Conservation (phyloP, 2,797 vertebrate species). For the Brachyrhaphis roseni region DNA sequence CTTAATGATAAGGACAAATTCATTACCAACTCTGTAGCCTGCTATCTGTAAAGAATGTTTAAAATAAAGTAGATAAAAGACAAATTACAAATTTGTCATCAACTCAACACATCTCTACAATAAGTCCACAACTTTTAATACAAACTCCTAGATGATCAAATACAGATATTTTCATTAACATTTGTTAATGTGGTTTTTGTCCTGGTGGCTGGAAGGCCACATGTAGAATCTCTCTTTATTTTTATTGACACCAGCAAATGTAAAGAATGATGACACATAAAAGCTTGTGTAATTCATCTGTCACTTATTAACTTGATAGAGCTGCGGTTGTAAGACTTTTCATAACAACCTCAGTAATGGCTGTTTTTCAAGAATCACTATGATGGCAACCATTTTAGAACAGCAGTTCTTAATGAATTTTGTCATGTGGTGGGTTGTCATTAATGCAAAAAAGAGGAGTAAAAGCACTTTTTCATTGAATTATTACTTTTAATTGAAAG, state of each 20-base stretch:
- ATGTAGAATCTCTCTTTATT: not conserved
- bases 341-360: too few relatives aligned
- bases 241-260: not conserved
- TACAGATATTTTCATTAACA: not conserved
- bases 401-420: not conserved
- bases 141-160: not conserved
- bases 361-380: not conserved
- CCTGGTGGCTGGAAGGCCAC: not conserved
- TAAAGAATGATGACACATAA: not conserved
- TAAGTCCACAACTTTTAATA: not conserved
- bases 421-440: not conserved
- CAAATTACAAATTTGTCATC: too few relatives aligned
- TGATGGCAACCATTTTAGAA: not conserved
- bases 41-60: not conserved
- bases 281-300: not conserved
- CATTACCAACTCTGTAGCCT: not conserved
- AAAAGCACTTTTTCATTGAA: not conserved
- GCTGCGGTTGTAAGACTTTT: not conserved
- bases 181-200: not conserved
- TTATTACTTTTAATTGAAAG: not conserved
- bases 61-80: not conserved
- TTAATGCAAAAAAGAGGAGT: not conserved
- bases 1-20: constrained; percentile 8
- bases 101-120: not conserved
- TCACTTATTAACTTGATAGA: not conserved